Evolutionary conservation across 1,140 invertebrate genomes (phyloP).

Genomic region (Drosophila albomicans): DNA sequence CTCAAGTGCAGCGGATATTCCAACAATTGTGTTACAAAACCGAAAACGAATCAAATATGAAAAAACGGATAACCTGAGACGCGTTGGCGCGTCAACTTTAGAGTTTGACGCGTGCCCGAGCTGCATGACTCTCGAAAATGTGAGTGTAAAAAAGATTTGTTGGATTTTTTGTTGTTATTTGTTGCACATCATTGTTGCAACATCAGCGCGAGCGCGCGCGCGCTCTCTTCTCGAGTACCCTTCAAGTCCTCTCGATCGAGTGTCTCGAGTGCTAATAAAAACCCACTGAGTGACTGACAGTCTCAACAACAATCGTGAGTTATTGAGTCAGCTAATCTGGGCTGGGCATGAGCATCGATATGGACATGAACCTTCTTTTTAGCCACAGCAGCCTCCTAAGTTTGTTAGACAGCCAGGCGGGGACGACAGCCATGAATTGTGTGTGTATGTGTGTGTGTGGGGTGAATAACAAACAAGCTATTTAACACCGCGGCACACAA

Average conservation of each 20-base stretch:
- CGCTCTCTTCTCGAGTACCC: conserved; percentile 49
- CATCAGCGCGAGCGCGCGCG: conserved; percentile 58
- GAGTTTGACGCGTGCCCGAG: conserved; percentile 79
- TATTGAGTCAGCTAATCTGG: conserved; percentile 77
- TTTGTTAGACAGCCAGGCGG: conserved; percentile 66
- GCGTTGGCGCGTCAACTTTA: conserved; percentile 23
- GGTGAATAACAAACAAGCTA: conserved; percentile 80
- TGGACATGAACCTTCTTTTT: conserved; percentile 1
- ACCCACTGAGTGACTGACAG: conserved; percentile 76
- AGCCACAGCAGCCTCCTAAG: conserved; percentile 28
- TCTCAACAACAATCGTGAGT: conserved; percentile 78
- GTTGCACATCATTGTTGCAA: conserved; percentile 83
- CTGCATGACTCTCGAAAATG: conserved; percentile 58
- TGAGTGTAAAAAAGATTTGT: conserved; percentile 52
- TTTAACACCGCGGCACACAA: conserved; percentile 71
- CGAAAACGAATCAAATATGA: conserved; percentile 13
- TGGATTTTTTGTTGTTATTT: conserved; percentile 59
- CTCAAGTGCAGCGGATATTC: conserved; percentile 19
- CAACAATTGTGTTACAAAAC: conserved; percentile 39
- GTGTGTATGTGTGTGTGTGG: conserved; percentile 31
- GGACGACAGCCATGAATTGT: conserved; percentile 3
- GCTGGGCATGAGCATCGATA: neutral
- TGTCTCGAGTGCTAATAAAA: conserved; percentile 74
- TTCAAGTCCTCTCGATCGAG: conserved; percentile 61
- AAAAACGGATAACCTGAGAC: conserved; percentile 36